Conservation (phyloP, 2,797 vertebrate genomes). For the Anguilla anguilla region DNA sequence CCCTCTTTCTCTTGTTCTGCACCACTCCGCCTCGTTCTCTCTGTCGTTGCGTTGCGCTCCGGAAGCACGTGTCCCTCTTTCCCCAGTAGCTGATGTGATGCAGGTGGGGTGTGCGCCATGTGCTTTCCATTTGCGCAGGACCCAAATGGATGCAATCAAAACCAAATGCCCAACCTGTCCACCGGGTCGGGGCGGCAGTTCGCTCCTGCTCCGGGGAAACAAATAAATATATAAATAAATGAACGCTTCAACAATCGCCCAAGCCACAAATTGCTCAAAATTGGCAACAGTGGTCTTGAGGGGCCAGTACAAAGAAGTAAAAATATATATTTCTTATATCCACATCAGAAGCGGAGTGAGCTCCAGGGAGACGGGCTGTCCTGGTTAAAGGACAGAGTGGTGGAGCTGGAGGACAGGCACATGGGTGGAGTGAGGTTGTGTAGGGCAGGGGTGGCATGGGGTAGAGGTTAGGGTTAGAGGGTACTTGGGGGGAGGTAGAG, state of each 20-base stretch:
- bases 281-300: neutral
- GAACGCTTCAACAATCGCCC: slow-evolving; percentile 1
- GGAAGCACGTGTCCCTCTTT: slow-evolving; percentile 36
- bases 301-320: neutral
- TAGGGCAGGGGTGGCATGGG: neutral
- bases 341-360: neutral
- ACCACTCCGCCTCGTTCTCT: neutral
- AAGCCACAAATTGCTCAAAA: slow-evolving; percentile 25
- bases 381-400: neutral
- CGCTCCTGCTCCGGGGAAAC: slow-evolving; percentile 33
- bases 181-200: neutral
- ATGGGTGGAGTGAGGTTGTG: neutral
- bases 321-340: slow-evolving; percentile 3
- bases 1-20: neutral
- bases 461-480: neutral
- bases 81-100: slow-evolving; percentile 55
- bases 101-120: slow-evolving; percentile 57
- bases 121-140: slow-evolving; percentile 54
- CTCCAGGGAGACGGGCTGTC: neutral
- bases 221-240: slow-evolving; percentile 45
- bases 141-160: slow-evolving; percentile 54
- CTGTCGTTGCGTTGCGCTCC: too few species aligned
- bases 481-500: neutral
- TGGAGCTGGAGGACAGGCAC: neutral
- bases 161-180: slow-evolving; percentile 45